Evolutionary conservation across 2,113 vertebrate genomes (phyloP).

Genomic region (Atrichornis clamosus): DNA sequence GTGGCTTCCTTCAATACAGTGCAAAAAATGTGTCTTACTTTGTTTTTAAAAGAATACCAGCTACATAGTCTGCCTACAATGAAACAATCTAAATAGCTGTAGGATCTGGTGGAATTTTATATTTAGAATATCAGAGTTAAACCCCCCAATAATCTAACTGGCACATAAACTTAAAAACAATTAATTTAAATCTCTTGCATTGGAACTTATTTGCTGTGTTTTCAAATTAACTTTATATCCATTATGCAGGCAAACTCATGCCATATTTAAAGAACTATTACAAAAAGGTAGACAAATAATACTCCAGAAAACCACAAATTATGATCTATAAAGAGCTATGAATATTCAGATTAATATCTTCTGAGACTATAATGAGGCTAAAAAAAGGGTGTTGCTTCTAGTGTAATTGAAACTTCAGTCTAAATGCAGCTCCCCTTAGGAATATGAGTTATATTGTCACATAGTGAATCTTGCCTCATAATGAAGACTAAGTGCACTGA

Average conservation of each 20-base stretch:
- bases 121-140: constrained; percentile 5
- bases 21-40: not conserved
- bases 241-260: not conserved
- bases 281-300: not conserved
- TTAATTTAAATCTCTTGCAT: constrained; percentile 40
- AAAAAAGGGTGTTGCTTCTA: not conserved
- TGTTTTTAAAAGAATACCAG: not conserved
- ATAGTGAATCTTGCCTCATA: not conserved
- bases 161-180: constrained; percentile 26
- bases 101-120: not conserved
- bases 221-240: constrained; percentile 31
- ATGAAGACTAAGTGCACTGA: not conserved
- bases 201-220: constrained; percentile 13
- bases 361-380: not conserved
- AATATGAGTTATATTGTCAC: not conserved
- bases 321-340: not conserved
- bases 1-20: not conserved
- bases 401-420: not conserved
- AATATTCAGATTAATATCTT: not conserved
- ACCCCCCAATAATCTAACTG: constrained; percentile 9
- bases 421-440: not conserved
- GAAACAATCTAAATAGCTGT: not conserved
- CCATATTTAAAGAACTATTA: not conserved
- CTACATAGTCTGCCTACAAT: not conserved
- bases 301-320: not conserved